A percentile compares a stretch with the other conserved stretches of the same genome.
Conservation (phyloP, 1,140 invertebrate species). For the Popillia japonica region DNA sequence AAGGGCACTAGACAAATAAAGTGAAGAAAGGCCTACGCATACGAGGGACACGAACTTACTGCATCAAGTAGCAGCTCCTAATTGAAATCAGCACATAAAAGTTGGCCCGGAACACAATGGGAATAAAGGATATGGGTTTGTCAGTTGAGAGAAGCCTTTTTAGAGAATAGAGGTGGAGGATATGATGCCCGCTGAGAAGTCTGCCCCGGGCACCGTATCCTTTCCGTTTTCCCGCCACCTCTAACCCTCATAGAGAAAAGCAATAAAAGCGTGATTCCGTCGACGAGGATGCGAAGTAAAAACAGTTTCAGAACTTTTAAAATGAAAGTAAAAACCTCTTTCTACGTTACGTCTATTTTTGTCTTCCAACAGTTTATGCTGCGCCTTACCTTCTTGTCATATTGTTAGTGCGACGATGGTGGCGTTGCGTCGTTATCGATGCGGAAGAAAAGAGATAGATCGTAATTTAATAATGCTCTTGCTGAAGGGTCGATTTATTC, state of each 20-base stretch:
- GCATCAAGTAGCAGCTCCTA: conserved; percentile 1
- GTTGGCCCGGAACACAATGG: conserved; percentile 8
- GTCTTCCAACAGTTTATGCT: background rate
- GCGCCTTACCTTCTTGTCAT: conserved; percentile 12
- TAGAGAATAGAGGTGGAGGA: conserved; percentile 4
- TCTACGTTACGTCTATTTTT: conserved; percentile 5
- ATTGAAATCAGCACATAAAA: conserved; percentile 30
- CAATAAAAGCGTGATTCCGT: conserved; percentile 24
- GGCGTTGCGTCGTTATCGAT: conserved; percentile 15
- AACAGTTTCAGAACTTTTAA: conserved; percentile 34
- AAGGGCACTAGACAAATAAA: background rate
- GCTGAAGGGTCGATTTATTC: conserved; percentile 33
- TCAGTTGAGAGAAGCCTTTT: conserved; percentile 1
- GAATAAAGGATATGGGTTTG: conserved; percentile 32
- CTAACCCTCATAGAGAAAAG: conserved; percentile 12
- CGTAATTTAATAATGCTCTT: conserved; percentile 27
- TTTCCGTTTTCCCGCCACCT: conserved; percentile 4
- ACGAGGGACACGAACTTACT: background rate
- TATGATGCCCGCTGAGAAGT: conserved; percentile 14
- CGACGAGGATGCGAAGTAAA: conserved; percentile 14
- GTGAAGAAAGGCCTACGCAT: background rate
- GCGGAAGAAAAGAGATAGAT: conserved; percentile 25
- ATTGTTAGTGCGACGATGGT: conserved; percentile 24
- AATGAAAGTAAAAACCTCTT: conserved; percentile 28
- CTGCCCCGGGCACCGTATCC: background rate